A percentile compares a stretch with the other conserved stretches of the same genome.
phyloP scores from a whole-genome alignment of 2,888 invertebrate species.

The Melanotus villosus region DNA sequence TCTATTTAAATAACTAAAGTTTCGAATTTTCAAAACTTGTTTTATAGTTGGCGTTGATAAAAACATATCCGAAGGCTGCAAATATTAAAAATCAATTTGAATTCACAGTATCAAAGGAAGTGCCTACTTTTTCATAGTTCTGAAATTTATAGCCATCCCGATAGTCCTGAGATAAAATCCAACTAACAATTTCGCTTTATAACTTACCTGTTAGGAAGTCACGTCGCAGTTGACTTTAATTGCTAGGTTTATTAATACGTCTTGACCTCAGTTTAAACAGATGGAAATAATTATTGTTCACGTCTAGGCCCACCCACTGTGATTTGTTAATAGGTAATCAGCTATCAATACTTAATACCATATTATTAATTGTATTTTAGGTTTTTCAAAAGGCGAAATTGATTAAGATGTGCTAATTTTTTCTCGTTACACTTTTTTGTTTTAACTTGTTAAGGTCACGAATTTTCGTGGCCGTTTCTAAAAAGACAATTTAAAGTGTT shows the following conservation, averaged over 20 bases:
- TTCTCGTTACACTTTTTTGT: neutral
- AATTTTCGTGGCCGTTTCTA: slow-evolving; percentile 17
- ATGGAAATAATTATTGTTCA: slow-evolving; percentile 22
- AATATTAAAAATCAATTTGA: no score
- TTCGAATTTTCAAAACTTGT: no score
- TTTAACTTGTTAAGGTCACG: no score
- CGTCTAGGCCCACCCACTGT: slow-evolving; percentile 21
- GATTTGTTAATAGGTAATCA: neutral
- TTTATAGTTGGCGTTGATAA: no score
- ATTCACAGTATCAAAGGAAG: no score
- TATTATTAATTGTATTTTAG: slow-evolving; percentile 19
- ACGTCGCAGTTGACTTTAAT: slow-evolving; percentile 14
- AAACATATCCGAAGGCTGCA: no score
- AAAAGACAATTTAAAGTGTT: neutral
- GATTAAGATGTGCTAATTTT: slow-evolving; percentile 15
- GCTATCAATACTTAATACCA: slow-evolving; percentile 18
- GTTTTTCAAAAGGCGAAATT: slow-evolving; percentile 2
- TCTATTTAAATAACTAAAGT: no score
- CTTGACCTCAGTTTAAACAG: slow-evolving; percentile 13
- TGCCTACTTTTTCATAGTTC: no score
- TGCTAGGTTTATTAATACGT: slow-evolving; percentile 10
- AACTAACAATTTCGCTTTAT: neutral
- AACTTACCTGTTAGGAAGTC: neutral
- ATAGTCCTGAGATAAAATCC: neutral
- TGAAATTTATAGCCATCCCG: neutral